phyloP scores from a whole-genome alignment of 2,797 vertebrate genomes.

The Karalla daura region DNA sequence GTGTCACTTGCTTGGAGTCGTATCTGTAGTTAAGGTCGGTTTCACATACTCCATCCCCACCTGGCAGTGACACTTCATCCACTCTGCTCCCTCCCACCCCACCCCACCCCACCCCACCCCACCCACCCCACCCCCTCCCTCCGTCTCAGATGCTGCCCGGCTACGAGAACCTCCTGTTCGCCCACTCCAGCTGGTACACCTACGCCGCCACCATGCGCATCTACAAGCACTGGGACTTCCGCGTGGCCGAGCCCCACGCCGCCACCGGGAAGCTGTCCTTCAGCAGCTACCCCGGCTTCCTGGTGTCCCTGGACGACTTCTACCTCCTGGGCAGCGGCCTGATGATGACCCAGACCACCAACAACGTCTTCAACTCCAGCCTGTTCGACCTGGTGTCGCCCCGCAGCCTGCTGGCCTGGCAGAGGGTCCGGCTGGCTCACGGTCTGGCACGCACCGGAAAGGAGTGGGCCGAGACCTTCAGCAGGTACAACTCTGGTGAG shows the following conservation, averaged over 20 bases:
- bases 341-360: constrained; percentile 93
- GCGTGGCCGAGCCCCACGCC: constrained; percentile 78
- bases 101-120: too few species aligned
- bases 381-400: constrained; percentile 83
- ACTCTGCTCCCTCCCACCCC: too few species aligned
- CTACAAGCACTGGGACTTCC: constrained; percentile 94
- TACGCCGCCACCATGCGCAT: constrained; percentile 92
- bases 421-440: constrained; percentile 91
- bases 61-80: too few species aligned
- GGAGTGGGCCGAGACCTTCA: constrained; percentile 89
- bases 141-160: constrained; percentile 89
- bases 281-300: constrained; percentile 95
- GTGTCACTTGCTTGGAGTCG: too few species aligned
- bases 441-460: constrained; percentile 87
- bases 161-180: constrained; percentile 92
- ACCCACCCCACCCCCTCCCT: background rate
- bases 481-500: constrained; percentile 90
- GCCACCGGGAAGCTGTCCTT: constrained; percentile 87
- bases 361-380: constrained; percentile 87
- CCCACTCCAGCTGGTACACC: constrained; percentile 95
- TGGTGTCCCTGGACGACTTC: constrained; percentile 94
- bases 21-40: too few species aligned
- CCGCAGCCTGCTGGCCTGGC: constrained; percentile 89
- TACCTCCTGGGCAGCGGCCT: constrained; percentile 86
- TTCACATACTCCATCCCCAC: too few species aligned